These are phyloP conservation scores for Camponotus pennsylvanicus DNA, from an alignment of 1,140 invertebrate species.

Conservation along the genomic window DNA sequence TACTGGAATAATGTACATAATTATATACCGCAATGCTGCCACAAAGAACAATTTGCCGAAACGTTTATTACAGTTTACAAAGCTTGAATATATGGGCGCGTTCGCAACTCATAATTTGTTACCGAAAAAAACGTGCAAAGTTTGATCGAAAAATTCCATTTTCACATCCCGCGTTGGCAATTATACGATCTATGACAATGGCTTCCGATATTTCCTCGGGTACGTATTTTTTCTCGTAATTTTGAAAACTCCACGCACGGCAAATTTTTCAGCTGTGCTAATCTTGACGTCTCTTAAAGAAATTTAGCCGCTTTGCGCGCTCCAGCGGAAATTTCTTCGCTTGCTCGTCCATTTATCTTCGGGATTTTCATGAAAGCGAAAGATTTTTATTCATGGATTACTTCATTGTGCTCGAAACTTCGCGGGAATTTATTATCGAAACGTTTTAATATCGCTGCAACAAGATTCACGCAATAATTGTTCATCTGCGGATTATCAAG, in stretches of 20 bases:
- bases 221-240: constrained; percentile 37
- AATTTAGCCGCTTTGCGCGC: constrained; percentile 26
- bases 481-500: neutral
- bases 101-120: constrained; percentile 8
- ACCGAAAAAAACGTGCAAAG: neutral
- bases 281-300: constrained; percentile 54
- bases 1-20: neutral
- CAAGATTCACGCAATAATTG: neutral
- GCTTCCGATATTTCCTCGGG: constrained; percentile 18
- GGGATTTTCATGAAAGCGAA: constrained; percentile 30
- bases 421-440: constrained; percentile 44
- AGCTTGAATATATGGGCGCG: neutral
- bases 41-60: constrained; percentile 8
- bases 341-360: constrained; percentile 62
- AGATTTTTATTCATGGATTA: constrained; percentile 58
- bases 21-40: neutral
- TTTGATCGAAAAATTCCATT: constrained; percentile 16
- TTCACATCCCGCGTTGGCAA: neutral
- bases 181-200: neutral
- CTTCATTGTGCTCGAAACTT: neutral
- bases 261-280: constrained; percentile 39
- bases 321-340: constrained; percentile 24
- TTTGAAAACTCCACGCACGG: constrained; percentile 25
- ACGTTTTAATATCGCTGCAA: constrained; percentile 18
- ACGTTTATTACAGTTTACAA: neutral